Evolutionary conservation across 2,797 vertebrate genomes (phyloP).

Genomic region (Tragelaphus oryx): DNA sequence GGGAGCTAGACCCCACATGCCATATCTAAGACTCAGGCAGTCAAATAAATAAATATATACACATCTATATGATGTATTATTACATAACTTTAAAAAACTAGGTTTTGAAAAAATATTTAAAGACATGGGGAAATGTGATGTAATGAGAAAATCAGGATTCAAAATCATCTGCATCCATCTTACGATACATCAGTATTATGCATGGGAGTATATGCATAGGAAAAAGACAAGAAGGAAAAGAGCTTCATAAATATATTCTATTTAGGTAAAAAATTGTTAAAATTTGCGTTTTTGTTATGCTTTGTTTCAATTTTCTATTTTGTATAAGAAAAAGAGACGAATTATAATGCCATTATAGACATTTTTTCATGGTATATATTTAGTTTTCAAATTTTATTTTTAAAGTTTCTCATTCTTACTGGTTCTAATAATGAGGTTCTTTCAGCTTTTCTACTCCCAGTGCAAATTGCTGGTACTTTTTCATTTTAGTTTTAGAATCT

Average conservation of each 20-base stretch:
- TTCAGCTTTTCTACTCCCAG: background rate
- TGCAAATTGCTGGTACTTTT: background rate
- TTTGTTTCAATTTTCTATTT: background rate
- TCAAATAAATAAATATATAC: background rate
- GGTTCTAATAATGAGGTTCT: background rate
- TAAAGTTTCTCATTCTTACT: background rate
- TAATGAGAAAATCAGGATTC: background rate
- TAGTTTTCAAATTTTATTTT: background rate
- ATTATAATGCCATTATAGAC: background rate
- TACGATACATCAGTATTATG: background rate
- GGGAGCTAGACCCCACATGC: background rate
- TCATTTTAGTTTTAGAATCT: background rate
- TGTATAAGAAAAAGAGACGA: background rate
- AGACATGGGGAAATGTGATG: background rate
- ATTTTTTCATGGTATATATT: constrained; percentile 17
- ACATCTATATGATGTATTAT: background rate
- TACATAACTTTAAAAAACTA: background rate
- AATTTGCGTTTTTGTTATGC: background rate
- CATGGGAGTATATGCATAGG: background rate
- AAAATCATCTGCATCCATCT: background rate
- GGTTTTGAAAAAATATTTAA: background rate
- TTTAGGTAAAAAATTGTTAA: background rate
- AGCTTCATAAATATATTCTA: background rate
- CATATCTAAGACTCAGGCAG: background rate
- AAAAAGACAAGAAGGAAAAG: background rate